Evolutionary conservation across 2,888 invertebrate genomes (phyloP), one percentile per base, ranked within the genome.

Genomic region (Phyto melanocephala): DNA sequence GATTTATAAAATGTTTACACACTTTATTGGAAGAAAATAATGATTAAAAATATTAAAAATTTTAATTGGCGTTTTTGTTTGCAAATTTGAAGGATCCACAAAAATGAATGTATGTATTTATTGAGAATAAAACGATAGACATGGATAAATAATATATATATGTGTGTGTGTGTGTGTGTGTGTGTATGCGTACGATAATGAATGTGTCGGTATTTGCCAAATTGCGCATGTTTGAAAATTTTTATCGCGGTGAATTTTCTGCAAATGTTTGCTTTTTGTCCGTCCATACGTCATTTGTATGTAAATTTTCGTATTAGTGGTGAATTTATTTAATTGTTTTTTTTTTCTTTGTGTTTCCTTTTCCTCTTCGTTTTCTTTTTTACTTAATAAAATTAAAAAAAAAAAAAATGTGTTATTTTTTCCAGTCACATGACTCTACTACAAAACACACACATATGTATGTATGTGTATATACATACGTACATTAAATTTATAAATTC

Each of bases 71-170:
- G 45, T 62, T 68, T 56, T 63, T 67, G 75, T 65, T n/a, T 60
- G 65, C 75, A 79, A 79, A 71, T 75, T 71, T 54, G 40, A 75
- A 71, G 79, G 77, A 75, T 65, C 80, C 70, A 63, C 58, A 42
- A 50, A 75, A 70, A 50, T 65, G 75, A 71, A 76, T 82, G 81
- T 82, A 78, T 82, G 76, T 82, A 63, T 72, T 50, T 82, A 63
- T 72, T 50, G 67, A 52, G 54, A 47, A 56, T 70, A 33, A 54
- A 68, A 52, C 20, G 67, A 50, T n/a, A 22, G 24, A 37, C 20
- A 22, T 37, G 67, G 20, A 74, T 74, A 56, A 13, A 6, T 42
- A n/a, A 15, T 42, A 15, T 37, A 24, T 22, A 8, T 47, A 58
- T 22, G 13, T 11, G 17, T 20, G 56, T 28, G 15, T 33, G 20